A percentile compares a stretch with the other conserved stretches of the same genome.
Conservation (phyloP, 2,113 vertebrate genomes). For the Mionectes macconnelli region DNA sequence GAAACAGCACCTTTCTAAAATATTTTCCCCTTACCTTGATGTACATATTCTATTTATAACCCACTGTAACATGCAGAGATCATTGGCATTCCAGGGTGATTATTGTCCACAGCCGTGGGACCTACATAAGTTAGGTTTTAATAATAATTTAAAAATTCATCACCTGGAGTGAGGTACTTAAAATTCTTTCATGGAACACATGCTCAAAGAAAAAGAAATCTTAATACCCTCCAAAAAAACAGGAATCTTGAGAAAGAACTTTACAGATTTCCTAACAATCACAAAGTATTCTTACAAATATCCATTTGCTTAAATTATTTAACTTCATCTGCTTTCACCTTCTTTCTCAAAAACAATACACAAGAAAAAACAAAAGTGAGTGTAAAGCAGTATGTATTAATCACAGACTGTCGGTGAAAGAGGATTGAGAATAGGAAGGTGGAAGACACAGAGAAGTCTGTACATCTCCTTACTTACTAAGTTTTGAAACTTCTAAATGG, state of each 20-base stretch:
- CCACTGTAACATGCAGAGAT: background rate
- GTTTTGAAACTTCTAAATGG: background rate
- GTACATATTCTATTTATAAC: background rate
- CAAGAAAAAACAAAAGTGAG: background rate
- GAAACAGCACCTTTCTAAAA: background rate
- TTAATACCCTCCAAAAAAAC: background rate
- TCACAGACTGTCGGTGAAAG: background rate
- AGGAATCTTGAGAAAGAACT: background rate
- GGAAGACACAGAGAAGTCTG: background rate
- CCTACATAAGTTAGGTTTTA: background rate
- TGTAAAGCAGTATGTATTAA: accelerated
- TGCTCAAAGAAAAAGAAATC: accelerated
- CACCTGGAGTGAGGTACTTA: background rate
- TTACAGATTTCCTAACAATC: background rate
- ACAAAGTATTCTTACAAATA: background rate
- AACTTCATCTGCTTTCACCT: background rate
- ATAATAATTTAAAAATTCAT: background rate
- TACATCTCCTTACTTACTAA: background rate
- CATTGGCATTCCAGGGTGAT: background rate
- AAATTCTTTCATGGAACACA: background rate
- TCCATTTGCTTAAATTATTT: background rate
- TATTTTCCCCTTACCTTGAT: background rate
- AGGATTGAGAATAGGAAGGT: background rate
- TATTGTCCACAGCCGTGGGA: background rate
- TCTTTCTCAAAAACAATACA: background rate